Evolutionary conservation across 2,797 vertebrate genomes (phyloP), one percentile per base, ranked within the genome.

Genomic region (Phoxinus dragarum): DNA sequence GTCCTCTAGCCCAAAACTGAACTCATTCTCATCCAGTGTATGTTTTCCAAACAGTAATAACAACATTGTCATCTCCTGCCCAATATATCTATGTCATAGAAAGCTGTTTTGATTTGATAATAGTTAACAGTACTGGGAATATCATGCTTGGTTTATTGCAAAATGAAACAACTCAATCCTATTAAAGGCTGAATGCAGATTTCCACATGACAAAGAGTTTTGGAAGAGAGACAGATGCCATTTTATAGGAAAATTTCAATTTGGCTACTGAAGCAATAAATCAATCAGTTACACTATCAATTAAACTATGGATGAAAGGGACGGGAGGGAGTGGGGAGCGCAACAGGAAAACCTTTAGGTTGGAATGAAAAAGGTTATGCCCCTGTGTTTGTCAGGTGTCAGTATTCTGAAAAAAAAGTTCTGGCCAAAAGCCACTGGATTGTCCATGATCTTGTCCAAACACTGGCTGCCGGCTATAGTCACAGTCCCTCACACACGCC

Each of bases 1-100:
- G 81, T 88, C 86, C 86, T 88, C 67, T 87, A 81, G 47, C 73
- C 74, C 66, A 64, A 49, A 56, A 86, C 76, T 79, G 61, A 77
- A 40, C 82, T 56, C 56, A 64, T 80, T 81, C 71, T 76, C 64
- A 49, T 67, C 42, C 56, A 38, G 36, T 44, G 40, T 80, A 71
- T 80, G 49, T n/a, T 38, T 38, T 14, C 34, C 71, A 49, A 49
- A 49, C 54, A 36, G 19, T 67, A 47, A 59, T 3, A 80, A 61
- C 44, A 38, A 38, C 21, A 47, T 67, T 44, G 23, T 76, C 67
- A 76, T 61, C 61, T 69, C 14, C 21, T 73, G 69, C 52, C 80
- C 44, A 3, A 56, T 9, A 7, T 44, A 42, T 85, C 21, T 74
- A 68, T 49, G 23, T 40, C 61, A 67, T 14, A 36, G 17, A 64